Evolutionary conservation across 2,113 vertebrate genomes (phyloP), one percentile per base, ranked within the genome.

Genomic region (Nipponia nippon): DNA sequence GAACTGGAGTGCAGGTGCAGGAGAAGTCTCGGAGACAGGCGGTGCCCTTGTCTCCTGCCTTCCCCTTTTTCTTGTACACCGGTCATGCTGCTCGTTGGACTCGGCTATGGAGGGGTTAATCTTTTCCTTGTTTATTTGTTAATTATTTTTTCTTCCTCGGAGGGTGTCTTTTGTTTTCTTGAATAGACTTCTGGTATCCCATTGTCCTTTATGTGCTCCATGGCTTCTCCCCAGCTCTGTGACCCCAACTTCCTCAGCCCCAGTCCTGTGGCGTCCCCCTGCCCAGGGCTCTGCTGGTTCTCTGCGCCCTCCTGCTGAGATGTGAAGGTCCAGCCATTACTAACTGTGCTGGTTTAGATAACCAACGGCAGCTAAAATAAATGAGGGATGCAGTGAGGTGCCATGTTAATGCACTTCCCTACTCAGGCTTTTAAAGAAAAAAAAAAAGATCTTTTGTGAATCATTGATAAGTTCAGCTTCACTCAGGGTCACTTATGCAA

Each of bases 401-500:
- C 69, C 53, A 25, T 56, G 77, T 96, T 92, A 86, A 88, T 81
- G 55, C 56, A 80, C 89, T 94, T 88, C 81, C 92, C 73, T 87
- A 17, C 91, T 92, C 47, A 89, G 87, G 93, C 86, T 96, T 97
- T 93, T 83, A 96, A 83, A 85, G 63, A 13, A 52, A 77, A 19
- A 71, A 80, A 90, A 86, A 82, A 81, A 23, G 49, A 46, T 72
- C 75, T 93, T 97, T 72, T 88, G 88, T 67, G 89, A 95, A 95
- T 95, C 90, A 93, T 56, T 85, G 90, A 95, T 95, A 94, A 96
- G 94, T 92, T 96, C 83, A 94, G 77, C 70, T 96, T 93, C 73
- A 82, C 86, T 96, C 83, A 83, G 95, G 96, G 87, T 96, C 96
- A 96, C 85, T 94, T 95, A 96, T 95, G 96, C 95, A 95, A 95